Evolutionary conservation across 2,797 vertebrate genomes (phyloP), one percentile per base, ranked within the genome.

Genomic region (Aulostomus chinensis): DNA sequence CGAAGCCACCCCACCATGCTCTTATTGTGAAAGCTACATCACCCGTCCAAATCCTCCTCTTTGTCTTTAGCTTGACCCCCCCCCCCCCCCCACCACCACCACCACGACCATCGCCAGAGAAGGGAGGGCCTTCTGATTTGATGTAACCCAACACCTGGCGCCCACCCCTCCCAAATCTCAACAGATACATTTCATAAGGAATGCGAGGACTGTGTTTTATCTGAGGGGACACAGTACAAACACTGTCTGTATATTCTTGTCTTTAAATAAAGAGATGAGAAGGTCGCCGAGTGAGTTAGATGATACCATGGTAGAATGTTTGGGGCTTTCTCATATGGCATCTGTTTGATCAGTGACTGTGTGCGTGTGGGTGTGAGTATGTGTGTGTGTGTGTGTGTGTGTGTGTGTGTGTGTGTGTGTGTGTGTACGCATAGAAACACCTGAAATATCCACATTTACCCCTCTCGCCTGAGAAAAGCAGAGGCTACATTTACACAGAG

Each of bases 171-270:
- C 85, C 73, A 77, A 80, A 80, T 86, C 79, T 86, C 68, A 71
- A 81, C 83, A 84, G 87, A 87, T 88, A 82, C 56, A 80, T 89
- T 89, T 87, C 88, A 83, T 61, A 61, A 83, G 88, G 88, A 90
- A 89, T 89, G 88, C 81, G 42, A 85, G 81, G 85, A 88, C 85
- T 78, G 85, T 85, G 85, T 83, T 88, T 88, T 85, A 88, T 88
- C 82, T 78, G 64, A 63, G 76, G 76, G 76, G 76, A 84, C 84
- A 83, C 75, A 85, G 80, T 69, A 73, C 83, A 77, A 84, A 84
- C 83, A 84, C 81, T 79, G 86, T 84, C 75, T 83, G 60, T 76
- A 58, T 63, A 73, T 66, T 78, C 71, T 72, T 68, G 84, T 86
- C 83, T 77, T 83, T 82, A 88, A 89, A 87, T 88, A 88, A 86